Conservation (phyloP, 2,797 vertebrate species). For the Darevskia nairensis region DNA sequence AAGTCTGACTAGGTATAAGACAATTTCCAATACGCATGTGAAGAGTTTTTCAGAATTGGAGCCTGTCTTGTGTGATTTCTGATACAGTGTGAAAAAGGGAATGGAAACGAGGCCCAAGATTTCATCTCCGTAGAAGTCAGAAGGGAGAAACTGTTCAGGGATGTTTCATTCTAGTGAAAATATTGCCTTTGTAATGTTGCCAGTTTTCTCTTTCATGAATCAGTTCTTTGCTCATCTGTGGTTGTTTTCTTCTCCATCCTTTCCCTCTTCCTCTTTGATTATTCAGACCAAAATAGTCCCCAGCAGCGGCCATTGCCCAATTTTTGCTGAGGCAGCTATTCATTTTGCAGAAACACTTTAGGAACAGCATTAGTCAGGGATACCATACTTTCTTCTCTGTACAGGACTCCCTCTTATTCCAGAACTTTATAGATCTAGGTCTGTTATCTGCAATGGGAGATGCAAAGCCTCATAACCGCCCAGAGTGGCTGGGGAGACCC, state of each 20-base stretch:
- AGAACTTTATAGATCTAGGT: not conserved
- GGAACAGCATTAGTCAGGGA: not conserved
- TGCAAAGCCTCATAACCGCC: not conserved
- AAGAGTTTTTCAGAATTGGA: not conserved
- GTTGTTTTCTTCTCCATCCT: slow-evolving; percentile 72
- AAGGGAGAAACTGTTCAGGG: slow-evolving; percentile 77
- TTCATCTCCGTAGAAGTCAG: too few relatives aligned
- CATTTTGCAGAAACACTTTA: not conserved
- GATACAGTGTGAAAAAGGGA: slow-evolving; percentile 55
- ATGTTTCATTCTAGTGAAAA: slow-evolving; percentile 78
- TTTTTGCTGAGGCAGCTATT: slow-evolving; percentile 46
- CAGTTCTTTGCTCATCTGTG: slow-evolving; percentile 75
- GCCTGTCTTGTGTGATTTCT: slow-evolving; percentile 30
- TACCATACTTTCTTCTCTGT: not conserved
- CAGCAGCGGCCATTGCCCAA: slow-evolving; percentile 45
- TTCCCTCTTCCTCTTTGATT: slow-evolving; percentile 62
- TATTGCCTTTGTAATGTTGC: slow-evolving; percentile 77
- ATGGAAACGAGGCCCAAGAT: slow-evolving; percentile 9
- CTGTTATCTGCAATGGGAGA: not conserved
- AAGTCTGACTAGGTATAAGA: not conserved
- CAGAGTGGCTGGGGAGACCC: too few relatives aligned
- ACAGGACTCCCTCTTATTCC: not conserved
- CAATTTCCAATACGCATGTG: not conserved
- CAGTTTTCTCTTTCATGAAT: slow-evolving; percentile 78
- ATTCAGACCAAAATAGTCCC: slow-evolving; percentile 57